Evolutionary conservation across 2,113 vertebrate species (phyloP), one percentile per base, ranked within the genome.

Genomic region (Toxostoma redivivum): DNA sequence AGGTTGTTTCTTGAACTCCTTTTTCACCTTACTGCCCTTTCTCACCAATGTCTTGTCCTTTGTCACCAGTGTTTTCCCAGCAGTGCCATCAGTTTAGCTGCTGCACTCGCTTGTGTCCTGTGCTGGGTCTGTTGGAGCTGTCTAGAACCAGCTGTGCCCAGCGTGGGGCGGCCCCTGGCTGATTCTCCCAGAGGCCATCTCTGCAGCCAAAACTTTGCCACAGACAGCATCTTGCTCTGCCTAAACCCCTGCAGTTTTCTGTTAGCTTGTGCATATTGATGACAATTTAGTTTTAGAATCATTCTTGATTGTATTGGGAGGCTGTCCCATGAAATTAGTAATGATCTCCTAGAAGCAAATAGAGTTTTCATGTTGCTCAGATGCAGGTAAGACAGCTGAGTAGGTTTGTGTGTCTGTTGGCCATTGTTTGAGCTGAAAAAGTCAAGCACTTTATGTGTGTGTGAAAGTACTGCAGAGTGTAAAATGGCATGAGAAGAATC

Each of bases 141-240:
- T 12, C 25, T n/a, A 6, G 30, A 71, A 4, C 16, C n/a, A 54
- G 20, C 65, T 48, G 18, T 72, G 57, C 27, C 38, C 60, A 67
- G 11, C 0, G 0, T 53, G 38, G 15, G 28, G 23, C 44, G 73
- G 33, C 51, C 33, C 28, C 23, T 38, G 37, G 33, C 44, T 44
- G 1, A 20, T 53, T 53, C 33, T 67, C 5, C 31, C 23, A 51
- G 12, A 53, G 37, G 11, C 17, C 18, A 17, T 18, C 14, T 24
- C 24, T 83, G 54, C 67, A 81, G 48, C 47, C 25, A 58, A 12
- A 66, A 15, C 22, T 61, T 13, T 62, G 33, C 24, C 11, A 22
- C 42, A 37, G 30, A 51, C 13, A 60, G 21, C 28, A 15, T 91
- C 48, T 27, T 54, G 7, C 50, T 85, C 28, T 64, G 24, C 20